A percentile compares a stretch with the other conserved stretches of the same genome.
Conservation (phyloP, 2,888 invertebrate genomes). For the Amiota mariae region DNA sequence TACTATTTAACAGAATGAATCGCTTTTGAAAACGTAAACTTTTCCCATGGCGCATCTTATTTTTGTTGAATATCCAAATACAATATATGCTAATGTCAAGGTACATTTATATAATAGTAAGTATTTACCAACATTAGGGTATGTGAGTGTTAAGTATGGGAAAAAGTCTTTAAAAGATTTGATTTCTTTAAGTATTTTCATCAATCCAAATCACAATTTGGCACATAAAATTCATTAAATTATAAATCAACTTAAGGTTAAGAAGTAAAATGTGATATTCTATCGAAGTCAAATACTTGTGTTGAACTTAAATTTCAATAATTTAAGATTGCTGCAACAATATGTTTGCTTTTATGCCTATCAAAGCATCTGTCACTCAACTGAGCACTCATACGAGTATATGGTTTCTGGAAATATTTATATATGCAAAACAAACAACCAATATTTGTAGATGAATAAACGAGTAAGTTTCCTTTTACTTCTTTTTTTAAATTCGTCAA, state of each 20-base stretch:
- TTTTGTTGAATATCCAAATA: not conserved
- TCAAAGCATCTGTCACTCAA: not conserved
- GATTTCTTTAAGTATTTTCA: too few relatives aligned
- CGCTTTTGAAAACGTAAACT: constrained; percentile 62
- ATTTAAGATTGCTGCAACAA: not conserved
- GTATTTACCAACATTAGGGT: too few relatives aligned
- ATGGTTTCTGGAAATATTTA: not conserved
- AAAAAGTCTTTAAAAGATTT: too few relatives aligned
- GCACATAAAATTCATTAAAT: too few relatives aligned
- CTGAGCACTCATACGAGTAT: too few relatives aligned
- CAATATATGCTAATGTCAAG: too few relatives aligned
- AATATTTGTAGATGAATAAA: constrained; percentile 29
- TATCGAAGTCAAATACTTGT: not conserved
- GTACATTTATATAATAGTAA: too few relatives aligned
- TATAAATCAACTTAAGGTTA: not conserved
- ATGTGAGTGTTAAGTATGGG: too few relatives aligned
- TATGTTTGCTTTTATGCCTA: too few relatives aligned
- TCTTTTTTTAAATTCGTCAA: too few relatives aligned
- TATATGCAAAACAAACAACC: not conserved
- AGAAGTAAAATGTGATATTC: not conserved
- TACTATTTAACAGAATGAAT: constrained; percentile 49
- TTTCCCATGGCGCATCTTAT: constrained; percentile 44
- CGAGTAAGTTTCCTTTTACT: too few relatives aligned
- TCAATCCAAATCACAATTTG: too few relatives aligned
- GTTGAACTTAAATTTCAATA: not conserved